Conservation (phyloP, 2,797 vertebrate species). For the Acropternis orthonyx region DNA sequence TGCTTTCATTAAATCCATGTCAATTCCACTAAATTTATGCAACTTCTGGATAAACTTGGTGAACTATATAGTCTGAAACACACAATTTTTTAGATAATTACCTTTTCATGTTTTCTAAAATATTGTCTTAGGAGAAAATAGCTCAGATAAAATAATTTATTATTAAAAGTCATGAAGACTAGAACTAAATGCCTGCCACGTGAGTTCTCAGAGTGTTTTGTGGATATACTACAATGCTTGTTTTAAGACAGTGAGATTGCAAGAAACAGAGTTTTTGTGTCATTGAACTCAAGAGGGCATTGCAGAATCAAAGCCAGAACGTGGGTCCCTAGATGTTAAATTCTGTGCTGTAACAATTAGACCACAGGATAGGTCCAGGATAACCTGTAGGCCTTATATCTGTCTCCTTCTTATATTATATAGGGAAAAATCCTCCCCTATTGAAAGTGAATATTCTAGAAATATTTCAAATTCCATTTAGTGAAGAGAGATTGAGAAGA, state of each 20-base stretch:
- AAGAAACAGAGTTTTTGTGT: background rate
- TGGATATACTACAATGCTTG: background rate
- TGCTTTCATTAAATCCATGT: background rate
- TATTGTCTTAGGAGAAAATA: background rate
- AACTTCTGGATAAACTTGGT: background rate
- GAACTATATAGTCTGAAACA: background rate
- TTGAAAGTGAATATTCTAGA: slow-evolving; percentile 24
- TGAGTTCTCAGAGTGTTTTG: background rate
- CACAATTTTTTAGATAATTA: background rate
- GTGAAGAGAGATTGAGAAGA: slow-evolving; percentile 35
- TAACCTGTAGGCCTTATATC: background rate
- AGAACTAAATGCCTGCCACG: background rate
- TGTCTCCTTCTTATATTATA: background rate
- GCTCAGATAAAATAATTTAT: background rate
- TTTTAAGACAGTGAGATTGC: background rate
- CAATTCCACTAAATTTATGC: background rate
- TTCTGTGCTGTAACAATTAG: background rate
- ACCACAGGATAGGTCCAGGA: background rate
- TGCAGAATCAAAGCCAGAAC: background rate
- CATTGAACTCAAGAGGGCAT: background rate
- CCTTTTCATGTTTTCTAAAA: background rate
- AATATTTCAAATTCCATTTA: slow-evolving; percentile 54
- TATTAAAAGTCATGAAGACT: background rate
- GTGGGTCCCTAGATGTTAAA: background rate
- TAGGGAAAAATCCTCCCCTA: background rate